A percentile compares a stretch with the other conserved stretches of the same genome.
phyloP scores from a whole-genome alignment of 2,113 vertebrate genomes.

The Etheostoma spectabile region DNA sequence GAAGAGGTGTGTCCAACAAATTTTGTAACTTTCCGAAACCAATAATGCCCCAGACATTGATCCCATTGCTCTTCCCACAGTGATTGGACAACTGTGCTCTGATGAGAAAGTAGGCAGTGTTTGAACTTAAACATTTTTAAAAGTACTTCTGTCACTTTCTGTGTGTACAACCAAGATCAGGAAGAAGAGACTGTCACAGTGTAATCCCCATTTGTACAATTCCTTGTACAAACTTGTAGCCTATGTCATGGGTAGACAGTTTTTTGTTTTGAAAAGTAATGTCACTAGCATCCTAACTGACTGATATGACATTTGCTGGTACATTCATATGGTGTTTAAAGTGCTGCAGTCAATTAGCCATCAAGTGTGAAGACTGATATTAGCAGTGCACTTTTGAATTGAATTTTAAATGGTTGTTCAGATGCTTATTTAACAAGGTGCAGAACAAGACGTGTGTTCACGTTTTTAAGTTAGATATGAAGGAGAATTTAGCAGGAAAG shows the following conservation, averaged over 20 bases:
- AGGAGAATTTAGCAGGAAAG: neutral
- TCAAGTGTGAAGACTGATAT: too few species aligned
- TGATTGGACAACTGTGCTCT: too few species aligned
- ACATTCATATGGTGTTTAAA: neutral
- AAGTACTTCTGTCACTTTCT: neutral
- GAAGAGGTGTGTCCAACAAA: too few species aligned
- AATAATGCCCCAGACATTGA: too few species aligned
- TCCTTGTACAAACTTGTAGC: neutral
- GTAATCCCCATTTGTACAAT: neutral
- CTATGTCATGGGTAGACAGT: too few species aligned
- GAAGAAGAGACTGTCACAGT: neutral
- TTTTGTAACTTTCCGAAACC: too few species aligned
- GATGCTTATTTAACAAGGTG: neutral
- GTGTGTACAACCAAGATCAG: neutral
- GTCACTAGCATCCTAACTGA: too few species aligned
- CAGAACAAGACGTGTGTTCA: neutral
- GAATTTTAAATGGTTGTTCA: neutral
- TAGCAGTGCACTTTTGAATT: too few species aligned
- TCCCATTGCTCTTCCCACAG: too few species aligned
- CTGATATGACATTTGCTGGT: neutral
- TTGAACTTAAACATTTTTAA: neutral
- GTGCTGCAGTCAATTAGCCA: neutral
- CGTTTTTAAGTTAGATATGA: neutral
- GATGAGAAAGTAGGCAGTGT: too few species aligned
- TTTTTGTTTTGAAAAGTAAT: too few species aligned